These are phyloP conservation scores for Dinothrombium tinctorium DNA, from an alignment of 1,140 invertebrate genomes.

Conservation along the genomic window DNA sequence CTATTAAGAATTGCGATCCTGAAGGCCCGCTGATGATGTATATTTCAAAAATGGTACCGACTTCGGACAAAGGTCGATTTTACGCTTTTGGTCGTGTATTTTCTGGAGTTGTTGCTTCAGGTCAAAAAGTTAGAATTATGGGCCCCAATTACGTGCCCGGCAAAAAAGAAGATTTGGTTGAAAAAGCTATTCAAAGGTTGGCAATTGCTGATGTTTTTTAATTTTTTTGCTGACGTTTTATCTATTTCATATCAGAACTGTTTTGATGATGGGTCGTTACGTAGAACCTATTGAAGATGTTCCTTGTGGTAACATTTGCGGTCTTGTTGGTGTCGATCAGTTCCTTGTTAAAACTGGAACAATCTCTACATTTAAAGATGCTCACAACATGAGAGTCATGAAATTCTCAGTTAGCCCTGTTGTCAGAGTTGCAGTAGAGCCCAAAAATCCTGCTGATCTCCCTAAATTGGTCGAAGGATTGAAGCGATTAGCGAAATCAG, in stretches of 20 bases:
- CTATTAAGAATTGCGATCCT: constrained; percentile 65
- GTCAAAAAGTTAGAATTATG: constrained; percentile 90
- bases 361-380: constrained; percentile 94
- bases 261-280: constrained; percentile 99
- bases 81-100: constrained; percentile 99
- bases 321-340: constrained; percentile 98
- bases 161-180: constrained; percentile 96
- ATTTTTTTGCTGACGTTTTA: neutral
- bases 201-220: constrained; percentile 1
- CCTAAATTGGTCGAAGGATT: constrained; percentile 94
- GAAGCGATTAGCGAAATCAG: constrained; percentile 94
- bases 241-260: constrained; percentile 39
- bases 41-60: constrained; percentile 99
- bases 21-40: constrained; percentile 99
- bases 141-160: constrained; percentile 92
- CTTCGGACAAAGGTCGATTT: constrained; percentile 96
- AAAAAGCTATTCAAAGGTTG: constrained; percentile 80
- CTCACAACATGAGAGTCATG: constrained; percentile 96
- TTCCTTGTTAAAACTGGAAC: constrained; percentile 98
- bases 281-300: constrained; percentile 99
- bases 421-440: constrained; percentile 95
- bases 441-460: constrained; percentile 94
- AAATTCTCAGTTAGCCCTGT: constrained; percentile 98
- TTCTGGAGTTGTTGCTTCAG: constrained; percentile 82
- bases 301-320: constrained; percentile 97